These are phyloP conservation scores for Clunio marinus DNA, from an alignment of 2,888 invertebrate genomes.

Conservation along the genomic window DNA sequence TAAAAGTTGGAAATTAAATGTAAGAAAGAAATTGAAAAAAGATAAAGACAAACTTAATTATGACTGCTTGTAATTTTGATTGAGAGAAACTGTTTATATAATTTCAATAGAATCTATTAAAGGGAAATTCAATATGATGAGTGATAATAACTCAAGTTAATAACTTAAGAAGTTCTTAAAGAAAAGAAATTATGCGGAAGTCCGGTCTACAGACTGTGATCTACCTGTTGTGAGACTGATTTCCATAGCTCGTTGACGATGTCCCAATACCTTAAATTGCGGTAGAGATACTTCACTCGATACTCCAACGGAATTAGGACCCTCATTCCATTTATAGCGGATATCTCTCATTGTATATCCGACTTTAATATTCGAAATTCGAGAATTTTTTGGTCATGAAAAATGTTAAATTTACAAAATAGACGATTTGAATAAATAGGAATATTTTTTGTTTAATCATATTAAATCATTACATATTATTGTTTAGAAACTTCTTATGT, in stretches of 20 bases:
- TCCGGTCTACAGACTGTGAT: slow-evolving; percentile 37
- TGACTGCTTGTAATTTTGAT: too few relatives aligned
- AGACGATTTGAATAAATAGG: slow-evolving; percentile 10
- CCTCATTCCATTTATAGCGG: slow-evolving; percentile 96
- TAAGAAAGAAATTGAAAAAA: too few relatives aligned
- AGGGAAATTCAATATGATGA: slow-evolving; percentile 23
- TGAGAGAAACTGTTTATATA: too few relatives aligned
- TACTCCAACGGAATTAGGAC: slow-evolving; percentile 90
- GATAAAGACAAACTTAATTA: too few relatives aligned
- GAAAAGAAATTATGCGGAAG: slow-evolving; percentile 36
- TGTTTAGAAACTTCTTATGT: background rate
- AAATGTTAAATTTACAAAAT: slow-evolving; percentile 26
- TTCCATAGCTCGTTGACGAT: slow-evolving; percentile 92
- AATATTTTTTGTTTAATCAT: slow-evolving; percentile 8
- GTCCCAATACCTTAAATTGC: slow-evolving; percentile 94
- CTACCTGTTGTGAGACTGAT: slow-evolving; percentile 95
- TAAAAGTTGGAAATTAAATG: too few relatives aligned
- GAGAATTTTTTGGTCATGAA: slow-evolving; percentile 34
- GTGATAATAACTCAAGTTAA: slow-evolving; percentile 31
- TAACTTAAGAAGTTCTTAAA: slow-evolving; percentile 12
- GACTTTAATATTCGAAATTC: slow-evolving; percentile 56
- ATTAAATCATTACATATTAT: slow-evolving; percentile 12
- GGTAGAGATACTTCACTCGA: slow-evolving; percentile 94
- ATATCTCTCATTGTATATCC: slow-evolving; percentile 98
- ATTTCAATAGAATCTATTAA: too few relatives aligned